Evolutionary conservation across 2,888 invertebrate species (phyloP).

Genomic region (Nematopogon swammerdamellus): DNA sequence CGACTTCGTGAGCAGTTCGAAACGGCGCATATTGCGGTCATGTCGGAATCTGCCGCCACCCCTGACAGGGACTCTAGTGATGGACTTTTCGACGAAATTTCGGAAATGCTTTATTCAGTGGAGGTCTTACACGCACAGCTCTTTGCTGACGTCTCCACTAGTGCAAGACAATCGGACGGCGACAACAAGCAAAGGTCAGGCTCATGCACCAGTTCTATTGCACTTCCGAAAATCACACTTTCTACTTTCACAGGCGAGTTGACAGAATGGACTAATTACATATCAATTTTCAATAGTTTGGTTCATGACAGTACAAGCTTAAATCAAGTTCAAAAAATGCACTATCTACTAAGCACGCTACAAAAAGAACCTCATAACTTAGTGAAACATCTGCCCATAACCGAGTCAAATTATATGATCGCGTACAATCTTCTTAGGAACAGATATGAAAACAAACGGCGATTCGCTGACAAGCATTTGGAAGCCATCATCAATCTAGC

Average conservation of each 20-base stretch:
- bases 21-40: not conserved
- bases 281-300: constrained; percentile 2
- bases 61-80: not conserved
- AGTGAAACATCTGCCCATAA: not conserved
- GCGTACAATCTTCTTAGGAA: constrained; percentile 2
- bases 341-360: constrained; percentile 2
- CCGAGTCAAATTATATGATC: constrained; percentile 1
- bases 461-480: constrained; percentile 3
- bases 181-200: too few relatives aligned
- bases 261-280: constrained; percentile 5
- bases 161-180: too few relatives aligned
- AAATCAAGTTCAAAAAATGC: constrained; percentile 1
- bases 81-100: not conserved
- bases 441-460: constrained; percentile 4
- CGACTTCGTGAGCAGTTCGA: not conserved
- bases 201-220: too few relatives aligned
- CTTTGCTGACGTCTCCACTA: too few relatives aligned
- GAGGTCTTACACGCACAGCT: not conserved
- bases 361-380: constrained; percentile 2
- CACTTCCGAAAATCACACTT: constrained; percentile 2
- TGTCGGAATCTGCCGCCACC: not conserved
- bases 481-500: constrained; percentile 1
- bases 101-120: not conserved
- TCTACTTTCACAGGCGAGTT: not conserved
- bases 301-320: constrained; percentile 2